Conservation (phyloP, 2,797 vertebrate species). For the Liasis olivaceus region DNA sequence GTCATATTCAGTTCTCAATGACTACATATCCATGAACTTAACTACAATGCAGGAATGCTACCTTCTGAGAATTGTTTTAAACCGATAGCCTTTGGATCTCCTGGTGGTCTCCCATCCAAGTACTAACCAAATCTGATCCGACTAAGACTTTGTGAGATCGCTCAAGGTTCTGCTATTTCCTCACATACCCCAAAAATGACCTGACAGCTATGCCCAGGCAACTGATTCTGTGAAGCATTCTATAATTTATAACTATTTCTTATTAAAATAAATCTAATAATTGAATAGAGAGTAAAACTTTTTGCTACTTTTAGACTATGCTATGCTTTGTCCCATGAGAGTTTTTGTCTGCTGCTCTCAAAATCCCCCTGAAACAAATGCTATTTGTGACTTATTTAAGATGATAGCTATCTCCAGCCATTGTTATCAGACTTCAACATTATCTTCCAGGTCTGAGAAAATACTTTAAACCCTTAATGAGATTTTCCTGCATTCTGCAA, state of each 20-base stretch:
- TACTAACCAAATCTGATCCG: neutral
- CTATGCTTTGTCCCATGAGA: neutral
- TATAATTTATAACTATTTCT: neutral
- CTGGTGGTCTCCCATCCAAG: neutral
- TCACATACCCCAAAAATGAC: neutral
- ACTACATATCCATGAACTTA: neutral
- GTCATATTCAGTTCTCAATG: neutral
- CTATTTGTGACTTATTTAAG: conserved; percentile 54
- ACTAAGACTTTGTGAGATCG: neutral
- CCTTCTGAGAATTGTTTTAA: neutral
- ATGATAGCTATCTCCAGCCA: conserved; percentile 52
- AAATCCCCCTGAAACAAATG: conserved; percentile 41
- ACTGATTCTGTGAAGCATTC: neutral
- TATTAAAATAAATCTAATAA: neutral
- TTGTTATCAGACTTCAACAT: conserved; percentile 42
- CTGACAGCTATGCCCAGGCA: neutral
- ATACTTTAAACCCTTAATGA: conserved; percentile 41
- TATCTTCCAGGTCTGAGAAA: conserved; percentile 50
- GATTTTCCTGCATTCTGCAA: conserved; percentile 10
- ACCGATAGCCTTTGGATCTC: neutral
- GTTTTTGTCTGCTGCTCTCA: conserved; percentile 43
- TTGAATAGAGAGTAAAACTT: conserved; percentile 29
- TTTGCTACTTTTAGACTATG: conserved; percentile 17
- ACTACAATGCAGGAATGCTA: neutral
- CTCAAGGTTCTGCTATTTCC: neutral